phyloP scores from a whole-genome alignment of 2,888 invertebrate genomes.

The Ferrisia virgata region DNA sequence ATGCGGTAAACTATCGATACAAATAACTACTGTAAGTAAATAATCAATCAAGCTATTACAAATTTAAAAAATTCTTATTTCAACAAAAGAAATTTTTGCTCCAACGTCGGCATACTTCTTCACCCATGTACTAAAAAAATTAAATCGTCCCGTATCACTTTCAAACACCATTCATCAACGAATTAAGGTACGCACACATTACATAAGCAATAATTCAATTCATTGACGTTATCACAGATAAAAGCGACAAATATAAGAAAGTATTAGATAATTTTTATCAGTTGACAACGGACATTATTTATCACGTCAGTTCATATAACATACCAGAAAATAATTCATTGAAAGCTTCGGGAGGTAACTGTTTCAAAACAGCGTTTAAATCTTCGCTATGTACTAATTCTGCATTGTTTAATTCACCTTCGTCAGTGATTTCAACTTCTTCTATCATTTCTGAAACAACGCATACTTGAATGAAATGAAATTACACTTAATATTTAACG shows the following conservation, averaged over 20 bases:
- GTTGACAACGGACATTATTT: neutral
- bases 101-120: too few relatives aligned
- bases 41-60: too few relatives aligned
- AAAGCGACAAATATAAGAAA: neutral
- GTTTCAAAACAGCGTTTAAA: slow-evolving; percentile 39
- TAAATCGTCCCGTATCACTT: neutral
- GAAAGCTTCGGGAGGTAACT: slow-evolving; percentile 39
- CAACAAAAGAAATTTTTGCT: too few relatives aligned
- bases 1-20: too few relatives aligned
- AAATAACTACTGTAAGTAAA: too few relatives aligned
- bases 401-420: slow-evolving; percentile 27
- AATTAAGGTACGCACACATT: neutral
- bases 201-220: neutral
- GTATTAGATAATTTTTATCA: neutral
- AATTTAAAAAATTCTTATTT: too few relatives aligned
- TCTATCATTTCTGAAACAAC: slow-evolving; percentile 39
- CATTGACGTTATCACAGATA: neutral
- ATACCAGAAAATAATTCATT: slow-evolving; percentile 42
- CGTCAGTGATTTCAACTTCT: slow-evolving; percentile 42
- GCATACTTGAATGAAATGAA: neutral
- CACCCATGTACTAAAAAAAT: too few relatives aligned
- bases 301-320: neutral
- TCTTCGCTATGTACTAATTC: slow-evolving; percentile 40
- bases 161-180: neutral
- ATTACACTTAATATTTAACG: neutral